Evolutionary conservation across 2,113 vertebrate species (phyloP), one percentile per base, ranked within the genome.

Genomic region (Tetraodon nigroviridis): DNA sequence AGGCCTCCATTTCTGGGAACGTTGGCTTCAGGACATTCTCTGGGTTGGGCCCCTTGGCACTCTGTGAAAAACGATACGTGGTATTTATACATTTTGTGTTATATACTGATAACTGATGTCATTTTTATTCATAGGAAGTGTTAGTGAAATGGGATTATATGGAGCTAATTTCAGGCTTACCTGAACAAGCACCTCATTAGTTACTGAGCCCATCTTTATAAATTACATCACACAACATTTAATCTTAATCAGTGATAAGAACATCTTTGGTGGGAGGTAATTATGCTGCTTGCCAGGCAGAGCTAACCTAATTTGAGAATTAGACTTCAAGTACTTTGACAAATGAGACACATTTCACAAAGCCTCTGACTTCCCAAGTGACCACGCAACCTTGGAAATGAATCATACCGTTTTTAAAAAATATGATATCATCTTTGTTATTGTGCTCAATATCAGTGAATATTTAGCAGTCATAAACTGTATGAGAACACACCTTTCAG

Each of bases 1-100:
- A 93, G 51, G 0, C 90, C 91, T 5, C 92, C 90, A 0, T 92
- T 87, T 1, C 21, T 51, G 0, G 83, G 91, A 11, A 84, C 79
- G 14, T 42, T 6, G 0, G 89, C 76, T 0, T 11, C 24, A 0
- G 79, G 55, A 66, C 93, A 93, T 0, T 41, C 13, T 0, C 0
- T 19, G 0, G 82, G 53, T 47, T 51, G 22, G 0, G 71, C 50
- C 0, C 18, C 64, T 16, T 64, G 55, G 69, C 83, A 92, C 7
- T 29, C 90, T 92, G 27, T 8, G 24, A 24, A 50, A 22, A 29
- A 29, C 12, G 12, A 37, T 37, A 2, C 10, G 3, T 37, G 24
- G 24, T 27, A 27, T 27, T 27, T 27, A 27, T 27, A 27, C 24
- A 27, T 27, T 6, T 27, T 27, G 24, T 27, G 24, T 37, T 37